Evolutionary conservation across 2,113 vertebrate species (phyloP).

Genomic region (Lipotes vexillifer): DNA sequence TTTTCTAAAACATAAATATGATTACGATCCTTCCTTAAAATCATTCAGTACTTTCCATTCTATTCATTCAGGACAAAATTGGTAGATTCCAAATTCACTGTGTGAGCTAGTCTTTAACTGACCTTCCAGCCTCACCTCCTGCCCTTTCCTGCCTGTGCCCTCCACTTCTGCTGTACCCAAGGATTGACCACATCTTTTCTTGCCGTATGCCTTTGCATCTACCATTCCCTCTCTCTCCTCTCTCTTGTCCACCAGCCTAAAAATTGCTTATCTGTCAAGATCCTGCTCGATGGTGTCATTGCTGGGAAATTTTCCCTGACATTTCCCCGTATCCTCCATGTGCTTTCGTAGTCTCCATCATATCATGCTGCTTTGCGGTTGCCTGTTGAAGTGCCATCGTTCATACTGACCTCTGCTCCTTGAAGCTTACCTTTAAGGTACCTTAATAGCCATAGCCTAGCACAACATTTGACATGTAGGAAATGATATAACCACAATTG

Average conservation of each 20-base stretch:
- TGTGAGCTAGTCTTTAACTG: neutral
- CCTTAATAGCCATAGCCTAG: neutral
- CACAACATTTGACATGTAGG: neutral
- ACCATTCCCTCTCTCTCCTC: neutral
- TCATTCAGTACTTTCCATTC: neutral
- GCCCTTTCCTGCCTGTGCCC: neutral
- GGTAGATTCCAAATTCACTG: neutral
- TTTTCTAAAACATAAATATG: neutral
- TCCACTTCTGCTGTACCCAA: neutral
- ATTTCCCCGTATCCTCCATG: neutral
- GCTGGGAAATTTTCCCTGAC: neutral
- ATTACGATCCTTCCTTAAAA: neutral
- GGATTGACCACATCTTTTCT: neutral
- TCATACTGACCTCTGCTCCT: neutral
- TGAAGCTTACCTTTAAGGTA: neutral
- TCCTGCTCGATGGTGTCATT: neutral
- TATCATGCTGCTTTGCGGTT: neutral
- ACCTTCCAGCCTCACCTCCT: neutral
- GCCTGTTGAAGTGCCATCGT: neutral
- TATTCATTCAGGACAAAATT: neutral
- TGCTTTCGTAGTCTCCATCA: neutral
- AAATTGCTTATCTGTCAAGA: neutral
- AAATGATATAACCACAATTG: neutral
- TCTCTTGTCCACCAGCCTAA: neutral
- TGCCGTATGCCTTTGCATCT: neutral